These are phyloP conservation scores for Luperina nickerlii DNA, from an alignment of 2,888 invertebrate species.

Conservation along the genomic window DNA sequence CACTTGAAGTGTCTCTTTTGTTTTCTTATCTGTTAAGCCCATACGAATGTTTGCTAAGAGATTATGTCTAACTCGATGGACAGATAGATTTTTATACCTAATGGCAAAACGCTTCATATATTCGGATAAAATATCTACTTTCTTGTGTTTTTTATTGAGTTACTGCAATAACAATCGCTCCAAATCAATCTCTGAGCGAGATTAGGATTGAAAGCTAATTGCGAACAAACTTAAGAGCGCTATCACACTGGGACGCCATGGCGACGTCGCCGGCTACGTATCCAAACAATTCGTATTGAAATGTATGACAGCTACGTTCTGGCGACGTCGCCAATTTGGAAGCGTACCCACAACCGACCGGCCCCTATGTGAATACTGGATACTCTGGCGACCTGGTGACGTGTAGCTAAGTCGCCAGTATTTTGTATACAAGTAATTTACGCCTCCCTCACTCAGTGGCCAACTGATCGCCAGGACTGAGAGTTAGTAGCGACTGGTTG, in stretches of 20 bases:
- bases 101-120: background rate
- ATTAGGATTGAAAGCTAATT: background rate
- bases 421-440: no score
- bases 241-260: no score
- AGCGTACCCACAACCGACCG: no score
- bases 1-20: background rate
- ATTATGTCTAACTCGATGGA: background rate
- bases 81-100: background rate
- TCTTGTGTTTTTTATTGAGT: background rate
- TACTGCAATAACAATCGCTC: background rate
- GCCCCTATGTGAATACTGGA: no score
- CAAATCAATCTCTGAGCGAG: background rate
- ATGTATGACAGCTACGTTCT: no score
- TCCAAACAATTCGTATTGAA: no score
- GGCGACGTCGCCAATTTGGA: no score
- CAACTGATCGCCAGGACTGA: background rate
- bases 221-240: background rate
- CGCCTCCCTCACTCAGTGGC: no score
- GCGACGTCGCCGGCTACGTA: no score
- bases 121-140: background rate
- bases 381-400: no score
- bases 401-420: no score
- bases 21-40: constrained; percentile 2
- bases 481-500: background rate
- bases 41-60: constrained; percentile 9